Evolutionary conservation across 2,888 invertebrate genomes (phyloP), one percentile per base, ranked within the genome.

Genomic region (Gastrophysa polygoni): DNA sequence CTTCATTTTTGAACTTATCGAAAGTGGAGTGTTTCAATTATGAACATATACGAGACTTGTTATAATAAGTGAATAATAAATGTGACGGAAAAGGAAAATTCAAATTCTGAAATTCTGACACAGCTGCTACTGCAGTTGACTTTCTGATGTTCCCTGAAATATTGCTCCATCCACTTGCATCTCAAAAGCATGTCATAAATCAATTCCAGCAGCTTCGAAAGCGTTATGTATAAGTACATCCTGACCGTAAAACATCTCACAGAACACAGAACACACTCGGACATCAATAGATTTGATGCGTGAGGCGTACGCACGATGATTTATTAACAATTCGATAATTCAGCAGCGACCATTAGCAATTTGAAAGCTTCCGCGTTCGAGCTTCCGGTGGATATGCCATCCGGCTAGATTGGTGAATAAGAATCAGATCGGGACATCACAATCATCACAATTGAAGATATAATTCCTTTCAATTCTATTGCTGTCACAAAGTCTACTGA

Each of bases 311-410:
- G 59, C 52, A 59, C 52, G 2, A 59, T 52, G 59, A 59, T 59
- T 59, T 59, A 59, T 59, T 52, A 59, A 59, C 59, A 32, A 59
- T 59, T 59, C 44, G 46, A 52, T 52, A 59, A 51, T 59, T n/a
- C n/a, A n/a, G 52, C 47, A 32, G 54, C 47, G 20, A 48, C 59
- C 47, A 51, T 54, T 59, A 54, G 59, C 24, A 28, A 59, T 52
- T 54, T 44, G 59, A 47, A 32, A 38, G 52, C 54, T 59, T 59
- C 59, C 59, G 52, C 47, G 34, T 52, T 59, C 21, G 46, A 38
- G 46, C 46, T 29, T 55, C 55, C 55, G 44, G 21, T 46, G 28
- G 28, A 20, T 43, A n/a, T 44, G 44, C 44, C 32, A 32, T 11
- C 32, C 32, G 14, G 8, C 38, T 38, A 34, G 16, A 32, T 21